These are phyloP conservation scores for Mormyrus proboscirostris DNA, from an alignment of 2,797 vertebrate genomes.

Conservation along the genomic window DNA sequence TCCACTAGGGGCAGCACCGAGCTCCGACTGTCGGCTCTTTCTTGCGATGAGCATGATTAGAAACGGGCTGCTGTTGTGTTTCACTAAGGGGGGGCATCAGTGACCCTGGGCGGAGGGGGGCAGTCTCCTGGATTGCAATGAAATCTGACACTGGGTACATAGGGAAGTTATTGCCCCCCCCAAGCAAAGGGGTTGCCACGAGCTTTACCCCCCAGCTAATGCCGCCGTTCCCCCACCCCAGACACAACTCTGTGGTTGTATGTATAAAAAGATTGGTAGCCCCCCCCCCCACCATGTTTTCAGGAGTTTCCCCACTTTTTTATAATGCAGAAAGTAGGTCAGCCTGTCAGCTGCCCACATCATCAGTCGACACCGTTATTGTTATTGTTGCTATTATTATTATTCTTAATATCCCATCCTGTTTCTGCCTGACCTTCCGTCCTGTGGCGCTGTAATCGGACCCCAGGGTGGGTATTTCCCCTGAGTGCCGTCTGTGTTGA, in stretches of 20 bases:
- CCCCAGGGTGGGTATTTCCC: constrained; percentile 23
- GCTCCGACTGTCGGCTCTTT: background rate
- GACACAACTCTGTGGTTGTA: background rate
- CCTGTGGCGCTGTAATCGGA: constrained; percentile 28
- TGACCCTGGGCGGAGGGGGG: background rate
- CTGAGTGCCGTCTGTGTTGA: constrained; percentile 39
- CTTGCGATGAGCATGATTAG: background rate
- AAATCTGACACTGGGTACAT: background rate
- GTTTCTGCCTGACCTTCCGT: constrained; percentile 35
- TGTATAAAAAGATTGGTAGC: background rate
- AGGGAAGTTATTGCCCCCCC: background rate
- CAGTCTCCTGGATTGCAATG: background rate
- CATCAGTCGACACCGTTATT: background rate
- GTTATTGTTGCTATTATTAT: background rate
- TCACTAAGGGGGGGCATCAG: background rate
- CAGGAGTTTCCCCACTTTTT: background rate
- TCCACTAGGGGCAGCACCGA: background rate
- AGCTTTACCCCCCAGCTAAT: background rate
- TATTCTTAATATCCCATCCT: background rate
- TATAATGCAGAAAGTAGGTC: background rate
- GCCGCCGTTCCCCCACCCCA: background rate
- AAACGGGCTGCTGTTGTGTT: background rate
- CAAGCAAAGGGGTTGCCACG: background rate
- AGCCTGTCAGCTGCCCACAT: background rate
- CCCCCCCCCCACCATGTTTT: background rate